Conservation (phyloP, 1,140 invertebrate genomes). For the Neodiprion fabricii region DNA sequence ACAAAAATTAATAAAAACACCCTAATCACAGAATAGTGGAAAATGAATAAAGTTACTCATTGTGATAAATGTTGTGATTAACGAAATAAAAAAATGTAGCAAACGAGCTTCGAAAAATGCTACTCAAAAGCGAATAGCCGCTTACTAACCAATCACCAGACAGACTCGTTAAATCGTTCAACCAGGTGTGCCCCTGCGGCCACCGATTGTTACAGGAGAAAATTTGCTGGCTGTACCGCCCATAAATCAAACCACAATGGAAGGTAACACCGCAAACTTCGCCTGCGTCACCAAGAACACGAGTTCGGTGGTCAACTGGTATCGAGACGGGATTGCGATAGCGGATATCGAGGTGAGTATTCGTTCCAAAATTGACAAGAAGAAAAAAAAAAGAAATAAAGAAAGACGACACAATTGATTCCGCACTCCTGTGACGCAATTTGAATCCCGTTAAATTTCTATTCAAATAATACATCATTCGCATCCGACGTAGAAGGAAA, state of each 20-base stretch:
- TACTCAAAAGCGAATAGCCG: conserved; percentile 12
- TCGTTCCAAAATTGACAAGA: not conserved
- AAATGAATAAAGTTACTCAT: too few species aligned
- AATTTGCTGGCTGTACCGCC: conserved; percentile 85
- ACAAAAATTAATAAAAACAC: too few species aligned
- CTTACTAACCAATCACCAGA: conserved; percentile 55
- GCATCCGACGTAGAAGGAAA: too few species aligned
- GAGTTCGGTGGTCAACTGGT: conserved; percentile 71
- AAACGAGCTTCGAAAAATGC: not conserved
- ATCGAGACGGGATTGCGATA: conserved; percentile 71
- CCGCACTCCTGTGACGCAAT: too few species aligned
- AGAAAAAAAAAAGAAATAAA: too few species aligned
- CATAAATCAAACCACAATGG: conserved; percentile 86
- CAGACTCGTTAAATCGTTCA: conserved; percentile 61
- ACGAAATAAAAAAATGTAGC: too few species aligned
- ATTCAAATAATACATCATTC: too few species aligned
- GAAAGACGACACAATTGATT: too few species aligned
- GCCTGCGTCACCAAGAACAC: conserved; percentile 78
- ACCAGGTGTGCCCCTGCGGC: conserved; percentile 56
- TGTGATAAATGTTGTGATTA: too few species aligned
- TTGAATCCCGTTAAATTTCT: too few species aligned
- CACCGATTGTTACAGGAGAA: conserved; percentile 71
- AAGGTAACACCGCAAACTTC: conserved; percentile 83
- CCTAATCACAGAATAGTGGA: too few species aligned
- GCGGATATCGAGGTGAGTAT: conserved; percentile 59